Evolutionary conservation across 2,797 vertebrate species (phyloP).

Genomic region (Enteromius trimaculatus): DNA sequence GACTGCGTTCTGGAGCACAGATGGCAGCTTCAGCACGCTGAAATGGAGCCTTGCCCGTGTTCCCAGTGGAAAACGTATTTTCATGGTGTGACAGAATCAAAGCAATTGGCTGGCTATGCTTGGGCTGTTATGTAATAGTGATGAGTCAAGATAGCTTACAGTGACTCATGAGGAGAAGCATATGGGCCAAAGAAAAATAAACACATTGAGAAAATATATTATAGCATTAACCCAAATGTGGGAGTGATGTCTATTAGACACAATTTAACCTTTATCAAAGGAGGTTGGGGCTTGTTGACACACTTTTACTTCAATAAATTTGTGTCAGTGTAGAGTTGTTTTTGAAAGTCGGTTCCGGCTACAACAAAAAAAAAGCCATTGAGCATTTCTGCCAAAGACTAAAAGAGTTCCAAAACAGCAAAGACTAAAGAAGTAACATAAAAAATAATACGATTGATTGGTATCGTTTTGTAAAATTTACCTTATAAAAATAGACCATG

Average conservation of each 20-base stretch:
- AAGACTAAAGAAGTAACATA: neutral
- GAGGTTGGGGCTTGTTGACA: neutral
- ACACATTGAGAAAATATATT: neutral
- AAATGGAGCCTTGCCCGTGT: slow-evolving; percentile 11
- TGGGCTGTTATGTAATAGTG: slow-evolving; percentile 22
- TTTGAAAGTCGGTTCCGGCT: neutral
- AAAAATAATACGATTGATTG: neutral
- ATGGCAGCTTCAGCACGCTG: slow-evolving; percentile 1
- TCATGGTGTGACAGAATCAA: slow-evolving; percentile 42
- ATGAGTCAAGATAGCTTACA: slow-evolving; percentile 22
- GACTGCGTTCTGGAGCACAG: slow-evolving; percentile 4
- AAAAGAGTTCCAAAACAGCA: neutral
- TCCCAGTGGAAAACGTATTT: slow-evolving; percentile 32
- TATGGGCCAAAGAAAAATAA: slow-evolving; percentile 22
- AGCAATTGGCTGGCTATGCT: slow-evolving; percentile 8
- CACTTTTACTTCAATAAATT: neutral
- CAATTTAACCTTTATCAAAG: slow-evolving; percentile 11
- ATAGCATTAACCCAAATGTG: neutral
- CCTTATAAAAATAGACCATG: neutral
- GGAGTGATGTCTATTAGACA: neutral
- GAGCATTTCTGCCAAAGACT: neutral
- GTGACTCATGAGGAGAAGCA: slow-evolving; percentile 22
- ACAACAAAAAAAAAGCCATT: neutral
- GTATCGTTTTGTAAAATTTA: neutral
- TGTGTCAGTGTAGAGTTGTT: neutral